These are phyloP conservation scores for Rhombomys opimus DNA, from an alignment of 2,113 vertebrate genomes.

Conservation along the genomic window DNA sequence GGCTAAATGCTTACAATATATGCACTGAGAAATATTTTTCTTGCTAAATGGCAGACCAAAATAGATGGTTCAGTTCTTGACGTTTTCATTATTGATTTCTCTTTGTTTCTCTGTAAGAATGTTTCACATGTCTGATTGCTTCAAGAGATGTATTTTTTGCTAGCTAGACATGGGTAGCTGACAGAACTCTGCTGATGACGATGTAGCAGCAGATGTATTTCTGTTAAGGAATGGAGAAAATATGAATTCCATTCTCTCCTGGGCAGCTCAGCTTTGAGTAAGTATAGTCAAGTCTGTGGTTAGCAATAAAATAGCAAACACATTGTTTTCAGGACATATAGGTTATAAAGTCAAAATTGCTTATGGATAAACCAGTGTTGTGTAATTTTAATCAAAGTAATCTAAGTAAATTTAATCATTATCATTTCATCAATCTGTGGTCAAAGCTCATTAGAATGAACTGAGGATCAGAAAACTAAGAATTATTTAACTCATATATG, in stretches of 20 bases:
- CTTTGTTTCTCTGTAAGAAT: neutral
- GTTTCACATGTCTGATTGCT: neutral
- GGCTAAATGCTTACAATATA: neutral
- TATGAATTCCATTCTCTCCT: neutral
- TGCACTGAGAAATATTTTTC: neutral
- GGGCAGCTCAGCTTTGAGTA: neutral
- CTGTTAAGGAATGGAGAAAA: neutral
- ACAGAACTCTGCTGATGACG: neutral
- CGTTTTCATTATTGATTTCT: neutral
- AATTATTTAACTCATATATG: neutral
- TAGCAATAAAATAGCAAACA: neutral
- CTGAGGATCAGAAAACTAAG: conserved; percentile 24
- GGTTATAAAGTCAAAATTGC: neutral
- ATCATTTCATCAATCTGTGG: neutral
- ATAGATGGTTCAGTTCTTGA: neutral
- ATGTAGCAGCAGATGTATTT: neutral
- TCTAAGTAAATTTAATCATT: neutral
- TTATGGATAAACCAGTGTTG: neutral
- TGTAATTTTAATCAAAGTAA: conserved; percentile 33
- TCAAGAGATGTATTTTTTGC: neutral
- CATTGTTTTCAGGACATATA: neutral
- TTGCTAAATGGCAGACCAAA: neutral
- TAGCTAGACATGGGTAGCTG: neutral
- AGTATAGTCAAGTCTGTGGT: neutral
- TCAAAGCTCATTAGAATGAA: neutral